phyloP scores from a whole-genome alignment of 1,140 invertebrate genomes.

The Neotoxoptera formosana region DNA sequence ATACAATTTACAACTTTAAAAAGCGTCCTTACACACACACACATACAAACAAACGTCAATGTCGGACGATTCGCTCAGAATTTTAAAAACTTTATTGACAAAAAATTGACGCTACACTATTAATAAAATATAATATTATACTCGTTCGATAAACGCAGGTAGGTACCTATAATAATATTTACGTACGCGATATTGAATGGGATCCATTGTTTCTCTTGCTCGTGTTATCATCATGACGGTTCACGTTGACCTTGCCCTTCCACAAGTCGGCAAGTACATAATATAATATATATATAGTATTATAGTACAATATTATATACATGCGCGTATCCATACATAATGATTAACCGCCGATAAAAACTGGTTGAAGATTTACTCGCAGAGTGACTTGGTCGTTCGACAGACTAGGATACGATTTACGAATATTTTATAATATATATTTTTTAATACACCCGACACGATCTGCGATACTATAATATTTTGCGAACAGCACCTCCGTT shows the following conservation, averaged over 20 bases:
- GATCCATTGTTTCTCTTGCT: background rate
- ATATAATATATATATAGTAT: background rate
- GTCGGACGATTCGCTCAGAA: background rate
- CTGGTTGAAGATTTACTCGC: background rate
- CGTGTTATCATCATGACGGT: background rate
- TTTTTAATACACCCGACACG: background rate
- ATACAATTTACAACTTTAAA: background rate
- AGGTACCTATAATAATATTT: background rate
- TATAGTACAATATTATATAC: background rate
- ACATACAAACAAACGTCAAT: background rate
- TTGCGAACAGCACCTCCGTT: background rate
- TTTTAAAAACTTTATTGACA: background rate
- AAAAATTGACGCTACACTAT: background rate
- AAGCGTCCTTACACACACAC: background rate
- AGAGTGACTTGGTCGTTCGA: background rate
- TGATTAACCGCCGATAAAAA: background rate
- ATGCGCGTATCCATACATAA: background rate
- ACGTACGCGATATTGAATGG: background rate
- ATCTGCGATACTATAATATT: background rate
- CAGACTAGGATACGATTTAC: background rate
- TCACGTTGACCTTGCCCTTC: slow-evolving; percentile 6
- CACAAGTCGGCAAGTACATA: background rate
- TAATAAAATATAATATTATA: background rate
- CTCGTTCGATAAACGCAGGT: background rate
- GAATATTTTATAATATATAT: background rate